Percentiles rank a stretch among this genome's conserved stretches.
These are phyloP conservation scores for Ammodytes marinus DNA, from an alignment of 2,113 vertebrate genomes.

Conservation along the genomic window DNA sequence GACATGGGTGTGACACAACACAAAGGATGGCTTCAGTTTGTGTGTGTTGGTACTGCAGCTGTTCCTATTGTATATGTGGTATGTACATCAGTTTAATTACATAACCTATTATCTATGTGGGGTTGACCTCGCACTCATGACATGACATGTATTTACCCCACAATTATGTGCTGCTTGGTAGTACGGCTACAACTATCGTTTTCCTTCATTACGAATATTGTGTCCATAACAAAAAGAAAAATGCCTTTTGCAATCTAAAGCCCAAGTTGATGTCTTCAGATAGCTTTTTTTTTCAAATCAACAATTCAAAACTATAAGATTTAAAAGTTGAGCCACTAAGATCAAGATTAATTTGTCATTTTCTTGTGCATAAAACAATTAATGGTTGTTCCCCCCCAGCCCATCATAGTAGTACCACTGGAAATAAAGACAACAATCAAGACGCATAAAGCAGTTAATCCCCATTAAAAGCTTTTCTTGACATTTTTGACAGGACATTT, in stretches of 20 bases:
- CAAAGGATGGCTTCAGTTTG: constrained; percentile 49
- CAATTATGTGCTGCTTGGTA: too few species aligned
- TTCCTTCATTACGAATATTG: neutral
- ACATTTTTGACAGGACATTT: neutral
- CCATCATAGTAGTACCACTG: too few species aligned
- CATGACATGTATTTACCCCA: neutral
- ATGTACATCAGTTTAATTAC: constrained; percentile 25
- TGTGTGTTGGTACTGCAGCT: constrained; percentile 30
- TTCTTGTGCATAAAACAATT: too few species aligned
- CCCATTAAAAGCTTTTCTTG: too few species aligned
- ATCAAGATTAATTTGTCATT: too few species aligned
- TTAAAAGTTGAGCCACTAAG: neutral
- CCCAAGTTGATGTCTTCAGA: too few species aligned
- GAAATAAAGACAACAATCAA: neutral
- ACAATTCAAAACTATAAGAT: neutral
- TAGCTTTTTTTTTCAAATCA: neutral
- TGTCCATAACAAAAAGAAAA: neutral
- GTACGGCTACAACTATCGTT: neutral
- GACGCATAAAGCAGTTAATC: neutral
- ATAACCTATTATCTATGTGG: constrained; percentile 24
- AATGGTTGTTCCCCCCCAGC: too few species aligned
- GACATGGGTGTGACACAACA: constrained; percentile 47
- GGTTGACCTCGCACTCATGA: neutral
- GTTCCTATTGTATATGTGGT: constrained; percentile 39
- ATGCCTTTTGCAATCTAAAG: neutral